Base-by-base conservation (phyloP, 2,113 vertebrate species). In the Tiliqua scincoides region DNA sequence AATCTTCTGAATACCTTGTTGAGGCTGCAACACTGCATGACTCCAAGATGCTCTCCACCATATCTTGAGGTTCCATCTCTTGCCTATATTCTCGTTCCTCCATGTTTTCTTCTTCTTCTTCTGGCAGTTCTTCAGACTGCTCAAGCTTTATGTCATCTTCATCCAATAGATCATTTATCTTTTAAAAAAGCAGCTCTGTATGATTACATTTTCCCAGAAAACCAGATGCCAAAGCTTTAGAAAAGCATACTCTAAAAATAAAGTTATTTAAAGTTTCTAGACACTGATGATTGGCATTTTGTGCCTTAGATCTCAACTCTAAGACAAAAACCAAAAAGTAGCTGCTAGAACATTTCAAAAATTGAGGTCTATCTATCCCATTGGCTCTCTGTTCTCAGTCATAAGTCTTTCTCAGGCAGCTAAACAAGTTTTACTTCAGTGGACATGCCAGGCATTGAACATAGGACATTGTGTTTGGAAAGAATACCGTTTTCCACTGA, bases 131-230 rank as follows among this genome's bases (percentile, higher is more conserved):
- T 96, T 99, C 98, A 72, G 98, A 98, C 92, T 97, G 97, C 89
- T 98, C 98, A 90, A 98, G 96, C 95, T 98, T 98, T 89, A 99
- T 97, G 92, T 99, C 98, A 81, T 99, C 98, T 57, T 99, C 95
- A 84, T 94, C 96, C 86, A 98, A 94, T 91, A 99, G 96, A 96
- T 98, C 98, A 84, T 98, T 98, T 95, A 99, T 98, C 98, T 99
- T 93, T n/a, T 27, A 68, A 89, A 85, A 54, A 79, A 12, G 75
- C 77, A 25, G 27, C 21, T 35, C 30, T 82, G 83, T 43, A 89
- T 9, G 3, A 32, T 43, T 37, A 30, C 17, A 3, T 4, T 72
- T 82, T 85, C 52, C 88, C 75, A 4, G 40, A 87, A 59, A 77
- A n/a, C 3, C 35, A 17, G 37, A 82, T 70, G 23, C 15, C 17